phyloP scores from a whole-genome alignment of 2,797 vertebrate genomes.

The Huso huso region DNA sequence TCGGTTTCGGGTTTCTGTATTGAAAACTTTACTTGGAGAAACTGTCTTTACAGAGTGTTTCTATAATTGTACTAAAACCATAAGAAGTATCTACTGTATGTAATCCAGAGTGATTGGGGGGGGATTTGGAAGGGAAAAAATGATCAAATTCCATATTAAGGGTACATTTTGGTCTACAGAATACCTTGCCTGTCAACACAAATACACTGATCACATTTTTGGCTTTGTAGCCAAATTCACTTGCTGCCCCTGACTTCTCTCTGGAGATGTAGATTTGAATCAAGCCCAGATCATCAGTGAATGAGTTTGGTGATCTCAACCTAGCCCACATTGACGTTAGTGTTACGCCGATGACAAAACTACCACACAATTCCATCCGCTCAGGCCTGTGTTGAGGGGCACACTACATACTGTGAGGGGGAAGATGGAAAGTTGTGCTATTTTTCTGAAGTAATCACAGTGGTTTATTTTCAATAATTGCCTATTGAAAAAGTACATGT shows the following conservation, averaged over 20 bases:
- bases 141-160: slow-evolving; percentile 33
- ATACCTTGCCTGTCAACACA: neutral
- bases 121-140: slow-evolving; percentile 26
- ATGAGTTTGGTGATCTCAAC: too few relatives aligned
- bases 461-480: too few relatives aligned
- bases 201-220: too few relatives aligned
- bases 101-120: slow-evolving; percentile 20
- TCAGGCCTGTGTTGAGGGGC: too few relatives aligned
- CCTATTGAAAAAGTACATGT: too few relatives aligned
- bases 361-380: too few relatives aligned
- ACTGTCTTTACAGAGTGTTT: slow-evolving; percentile 30
- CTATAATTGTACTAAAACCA: slow-evolving; percentile 46
- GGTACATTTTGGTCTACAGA: neutral
- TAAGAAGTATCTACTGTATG: slow-evolving; percentile 24
- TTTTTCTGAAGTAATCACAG: too few relatives aligned
- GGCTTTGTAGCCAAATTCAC: neutral
- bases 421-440: too few relatives aligned
- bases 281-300: neutral
- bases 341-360: too few relatives aligned
- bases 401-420: too few relatives aligned
- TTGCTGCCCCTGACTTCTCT: slow-evolving; percentile 7
- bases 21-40: slow-evolving; percentile 38
- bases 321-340: too few relatives aligned
- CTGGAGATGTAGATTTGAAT: slow-evolving; percentile 20
- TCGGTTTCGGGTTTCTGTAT: slow-evolving; percentile 37